These are phyloP conservation scores for Morpho helenor DNA, from an alignment of 2,888 invertebrate genomes.

Conservation along the genomic window DNA sequence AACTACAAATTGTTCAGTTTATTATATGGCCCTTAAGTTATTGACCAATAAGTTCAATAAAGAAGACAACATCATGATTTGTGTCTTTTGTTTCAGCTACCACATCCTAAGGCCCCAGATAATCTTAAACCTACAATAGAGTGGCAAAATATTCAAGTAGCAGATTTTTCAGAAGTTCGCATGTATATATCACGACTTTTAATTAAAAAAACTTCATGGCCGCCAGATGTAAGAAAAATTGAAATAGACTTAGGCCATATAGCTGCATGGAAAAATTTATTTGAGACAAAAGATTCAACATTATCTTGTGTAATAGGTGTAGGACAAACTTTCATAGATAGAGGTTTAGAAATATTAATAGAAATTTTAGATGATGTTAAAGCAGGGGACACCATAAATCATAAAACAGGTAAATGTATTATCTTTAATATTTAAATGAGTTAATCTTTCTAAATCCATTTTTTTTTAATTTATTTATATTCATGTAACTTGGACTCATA, in stretches of 20 bases:
- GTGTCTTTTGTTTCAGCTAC: constrained; percentile 36
- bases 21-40: too few species aligned
- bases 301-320: constrained; percentile 56
- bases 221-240: constrained; percentile 36
- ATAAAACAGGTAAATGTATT: constrained; percentile 50
- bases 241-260: constrained; percentile 35
- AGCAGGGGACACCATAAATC: constrained; percentile 53
- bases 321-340: constrained; percentile 42
- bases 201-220: constrained; percentile 40
- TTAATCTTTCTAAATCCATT: too few species aligned
- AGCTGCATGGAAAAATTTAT: constrained; percentile 47
- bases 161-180: constrained; percentile 82
- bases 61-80: too few species aligned
- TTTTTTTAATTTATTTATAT: too few species aligned
- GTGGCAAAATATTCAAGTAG: constrained; percentile 85
- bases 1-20: too few species aligned
- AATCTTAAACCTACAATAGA: constrained; percentile 68
- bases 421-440: too few species aligned
- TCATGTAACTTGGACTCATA: too few species aligned
- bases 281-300: constrained; percentile 50
- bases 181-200: constrained; percentile 66
- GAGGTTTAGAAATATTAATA: constrained; percentile 49
- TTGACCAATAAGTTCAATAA: too few species aligned
- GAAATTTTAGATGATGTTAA: constrained; percentile 42
- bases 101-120: constrained; percentile 44